Conservation (phyloP, 2,888 invertebrate genomes). For the Ditula angustiorana region DNA sequence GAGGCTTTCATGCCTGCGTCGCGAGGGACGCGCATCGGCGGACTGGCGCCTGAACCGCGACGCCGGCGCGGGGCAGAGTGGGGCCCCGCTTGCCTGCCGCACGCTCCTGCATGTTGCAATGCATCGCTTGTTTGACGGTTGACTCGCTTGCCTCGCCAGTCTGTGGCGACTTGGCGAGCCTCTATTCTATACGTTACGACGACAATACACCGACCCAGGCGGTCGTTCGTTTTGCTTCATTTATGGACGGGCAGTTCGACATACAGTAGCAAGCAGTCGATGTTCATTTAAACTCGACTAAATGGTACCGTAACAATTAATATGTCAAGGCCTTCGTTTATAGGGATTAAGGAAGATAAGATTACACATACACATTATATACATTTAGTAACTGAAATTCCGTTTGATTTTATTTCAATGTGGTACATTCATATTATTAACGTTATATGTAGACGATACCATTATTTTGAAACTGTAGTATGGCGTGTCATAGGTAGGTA, state of each 20-base stretch:
- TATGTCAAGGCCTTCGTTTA: not conserved
- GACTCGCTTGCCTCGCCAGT: constrained; percentile 54
- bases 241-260: not conserved
- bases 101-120: constrained; percentile 78
- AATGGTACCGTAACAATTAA: not conserved
- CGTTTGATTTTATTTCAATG: no score
- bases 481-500: not conserved
- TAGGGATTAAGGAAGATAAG: not conserved
- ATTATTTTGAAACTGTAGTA: not conserved
- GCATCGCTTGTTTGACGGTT: constrained; percentile 54
- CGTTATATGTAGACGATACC: no score
- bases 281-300: not conserved
- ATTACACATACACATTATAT: no score
- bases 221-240: constrained; percentile 36
- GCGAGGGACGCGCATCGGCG: constrained; percentile 80
- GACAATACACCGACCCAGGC: constrained; percentile 50
- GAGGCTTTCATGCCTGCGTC: constrained; percentile 72
- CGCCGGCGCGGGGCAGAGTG: constrained; percentile 67
- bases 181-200: constrained; percentile 45
- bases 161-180: constrained; percentile 58
- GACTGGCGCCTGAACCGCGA: constrained; percentile 70
- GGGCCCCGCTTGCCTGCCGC: constrained; percentile 66
- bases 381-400: no score
- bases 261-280: not conserved
- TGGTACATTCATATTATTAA: no score